Conservation (phyloP, 2,113 vertebrate species). For the Choloepus hoffmanni region DNA sequence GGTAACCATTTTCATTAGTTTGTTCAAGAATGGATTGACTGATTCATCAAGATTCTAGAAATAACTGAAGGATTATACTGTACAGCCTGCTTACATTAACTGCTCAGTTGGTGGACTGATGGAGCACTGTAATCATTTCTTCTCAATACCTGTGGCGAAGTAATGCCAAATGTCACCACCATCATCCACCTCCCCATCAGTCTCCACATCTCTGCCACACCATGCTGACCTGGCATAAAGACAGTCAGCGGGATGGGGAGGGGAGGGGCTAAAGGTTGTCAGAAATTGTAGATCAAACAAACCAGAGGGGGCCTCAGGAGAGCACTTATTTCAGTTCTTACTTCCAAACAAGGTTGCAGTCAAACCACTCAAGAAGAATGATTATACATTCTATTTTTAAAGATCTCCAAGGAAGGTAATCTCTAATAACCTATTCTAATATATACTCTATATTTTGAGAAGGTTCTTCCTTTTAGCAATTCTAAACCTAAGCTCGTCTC, state of each 20-base stretch:
- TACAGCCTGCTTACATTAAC: conserved; percentile 63
- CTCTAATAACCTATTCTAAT: conserved; percentile 46
- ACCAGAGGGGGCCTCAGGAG: neutral
- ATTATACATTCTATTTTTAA: conserved; percentile 54
- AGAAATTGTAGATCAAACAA: neutral
- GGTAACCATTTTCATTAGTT: conserved; percentile 50
- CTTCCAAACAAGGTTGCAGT: conserved; percentile 37
- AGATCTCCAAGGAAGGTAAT: conserved; percentile 31
- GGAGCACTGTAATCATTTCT: conserved; percentile 44
- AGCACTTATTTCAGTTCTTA: conserved; percentile 18
- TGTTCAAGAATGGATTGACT: conserved; percentile 56
- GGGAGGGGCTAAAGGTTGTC: neutral
- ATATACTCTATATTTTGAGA: conserved; percentile 61
- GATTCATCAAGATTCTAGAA: conserved; percentile 69
- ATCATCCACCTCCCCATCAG: neutral
- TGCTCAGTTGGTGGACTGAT: conserved; percentile 67
- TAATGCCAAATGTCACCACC: conserved; percentile 15
- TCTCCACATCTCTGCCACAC: neutral
- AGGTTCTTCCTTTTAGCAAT: conserved; percentile 62
- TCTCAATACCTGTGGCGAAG: conserved; percentile 40
- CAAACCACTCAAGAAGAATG: conserved; percentile 53
- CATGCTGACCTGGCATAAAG: neutral
- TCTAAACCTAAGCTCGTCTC: conserved; percentile 45
- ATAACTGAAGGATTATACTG: conserved; percentile 54
- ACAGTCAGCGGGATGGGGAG: neutral